These are phyloP conservation scores for Eupeodes luniger DNA, from an alignment of 2,888 invertebrate species.

Conservation along the genomic window DNA sequence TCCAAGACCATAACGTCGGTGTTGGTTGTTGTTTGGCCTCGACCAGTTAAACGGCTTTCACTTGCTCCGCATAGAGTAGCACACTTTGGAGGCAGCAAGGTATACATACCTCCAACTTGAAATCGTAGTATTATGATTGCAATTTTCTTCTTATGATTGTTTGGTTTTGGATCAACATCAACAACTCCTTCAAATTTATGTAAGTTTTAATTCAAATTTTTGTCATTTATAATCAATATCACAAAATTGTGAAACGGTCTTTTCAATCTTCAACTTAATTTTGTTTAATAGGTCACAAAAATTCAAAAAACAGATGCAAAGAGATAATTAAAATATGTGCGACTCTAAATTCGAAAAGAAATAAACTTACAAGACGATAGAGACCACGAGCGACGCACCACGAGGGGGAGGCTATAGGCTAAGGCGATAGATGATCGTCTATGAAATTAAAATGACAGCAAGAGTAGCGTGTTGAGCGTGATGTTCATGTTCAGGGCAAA, in stretches of 20 bases:
- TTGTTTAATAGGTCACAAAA: conserved; percentile 61
- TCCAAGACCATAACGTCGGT: conserved; percentile 39
- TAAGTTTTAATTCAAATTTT: background rate
- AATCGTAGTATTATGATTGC: conserved; percentile 38
- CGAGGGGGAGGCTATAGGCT: background rate
- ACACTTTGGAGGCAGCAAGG: background rate
- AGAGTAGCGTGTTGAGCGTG: no score
- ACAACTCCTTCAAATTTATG: conserved; percentile 12
- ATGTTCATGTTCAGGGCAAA: conserved; percentile 33
- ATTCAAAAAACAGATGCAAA: conserved; percentile 65
- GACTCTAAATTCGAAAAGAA: conserved; percentile 25
- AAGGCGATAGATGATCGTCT: background rate
- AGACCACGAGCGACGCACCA: no score
- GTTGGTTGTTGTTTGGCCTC: conserved; percentile 41
- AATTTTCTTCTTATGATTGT: conserved; percentile 33
- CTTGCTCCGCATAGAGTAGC: conserved; percentile 12
- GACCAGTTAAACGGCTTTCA: conserved; percentile 71
- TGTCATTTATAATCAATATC: conserved; percentile 53
- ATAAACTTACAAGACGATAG: background rate
- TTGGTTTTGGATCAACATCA: no score
- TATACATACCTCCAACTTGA: background rate
- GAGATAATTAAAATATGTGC: conserved; percentile 48
- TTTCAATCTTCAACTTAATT: conserved; percentile 1
- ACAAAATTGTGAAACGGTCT: conserved; percentile 50
- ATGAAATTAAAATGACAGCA: background rate